phyloP scores from a whole-genome alignment of 2,113 vertebrate genomes.

The Zeus faber region DNA sequence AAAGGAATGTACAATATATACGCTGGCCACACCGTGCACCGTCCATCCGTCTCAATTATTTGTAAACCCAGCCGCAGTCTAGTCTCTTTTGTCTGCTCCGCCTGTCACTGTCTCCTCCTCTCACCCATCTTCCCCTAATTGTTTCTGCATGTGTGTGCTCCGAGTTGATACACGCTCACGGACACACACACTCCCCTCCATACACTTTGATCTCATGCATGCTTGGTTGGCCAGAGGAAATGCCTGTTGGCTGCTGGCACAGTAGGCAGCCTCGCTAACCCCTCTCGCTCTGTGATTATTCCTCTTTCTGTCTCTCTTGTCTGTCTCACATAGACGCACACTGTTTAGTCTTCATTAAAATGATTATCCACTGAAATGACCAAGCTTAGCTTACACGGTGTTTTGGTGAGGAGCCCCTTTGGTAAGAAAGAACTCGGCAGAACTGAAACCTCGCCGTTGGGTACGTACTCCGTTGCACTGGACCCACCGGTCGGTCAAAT shows the following conservation, averaged over 20 bases:
- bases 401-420: conserved; percentile 10
- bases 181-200: conserved; percentile 22
- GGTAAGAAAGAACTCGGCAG: not conserved
- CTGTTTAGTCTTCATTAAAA: conserved; percentile 42
- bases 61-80: not conserved
- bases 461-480: not conserved
- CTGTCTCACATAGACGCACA: conserved; percentile 21
- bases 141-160: conserved; percentile 39
- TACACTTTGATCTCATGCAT: conserved; percentile 60
- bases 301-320: conserved; percentile 9
- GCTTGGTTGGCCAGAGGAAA: conserved; percentile 55
- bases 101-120: conserved; percentile 26
- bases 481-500: not conserved
- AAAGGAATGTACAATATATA: no score
- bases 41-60: conserved; percentile 1
- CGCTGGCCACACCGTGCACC: no score
- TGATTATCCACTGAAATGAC: conserved; percentile 42
- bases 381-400: conserved; percentile 16
- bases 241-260: conserved; percentile 50
- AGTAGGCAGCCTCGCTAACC: conserved; percentile 50
- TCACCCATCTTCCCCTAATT: conserved; percentile 40
- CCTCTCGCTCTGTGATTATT: conserved; percentile 33
- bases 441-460: not conserved
- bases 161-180: conserved; percentile 21
- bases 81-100: not conserved